These are phyloP conservation scores for Leptinotarsa texana DNA, from an alignment of 1,140 invertebrate genomes.

Conservation along the genomic window DNA sequence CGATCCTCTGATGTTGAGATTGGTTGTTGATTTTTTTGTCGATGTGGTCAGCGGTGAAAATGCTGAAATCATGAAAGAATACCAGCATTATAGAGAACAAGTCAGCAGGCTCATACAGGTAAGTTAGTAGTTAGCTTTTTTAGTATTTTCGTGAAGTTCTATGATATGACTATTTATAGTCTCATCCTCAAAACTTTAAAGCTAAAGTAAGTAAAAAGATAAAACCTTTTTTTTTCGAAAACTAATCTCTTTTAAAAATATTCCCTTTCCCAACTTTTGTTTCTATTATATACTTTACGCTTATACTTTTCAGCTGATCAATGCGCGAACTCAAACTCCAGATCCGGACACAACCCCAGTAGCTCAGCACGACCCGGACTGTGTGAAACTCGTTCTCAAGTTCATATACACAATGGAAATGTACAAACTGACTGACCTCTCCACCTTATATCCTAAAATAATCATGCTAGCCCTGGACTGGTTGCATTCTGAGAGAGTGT, in stretches of 20 bases:
- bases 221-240: no score
- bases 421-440: constrained; percentile 53
- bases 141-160: no score
- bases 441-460: constrained; percentile 54
- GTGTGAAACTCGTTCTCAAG: constrained; percentile 58
- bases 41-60: constrained; percentile 53
- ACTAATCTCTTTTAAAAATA: neutral
- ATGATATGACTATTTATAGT: no score
- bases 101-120: constrained; percentile 39
- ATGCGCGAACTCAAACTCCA: constrained; percentile 1
- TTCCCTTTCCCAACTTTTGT: neutral
- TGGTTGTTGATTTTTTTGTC: constrained; percentile 63
- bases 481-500: constrained; percentile 52
- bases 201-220: no score
- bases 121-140: neutral
- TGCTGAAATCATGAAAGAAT: constrained; percentile 27
- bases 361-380: constrained; percentile 53
- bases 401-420: constrained; percentile 59
- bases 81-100: constrained; percentile 35
- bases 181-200: no score
- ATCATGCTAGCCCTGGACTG: constrained; percentile 57
- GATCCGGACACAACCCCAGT: constrained; percentile 3
- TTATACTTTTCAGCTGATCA: constrained; percentile 3
- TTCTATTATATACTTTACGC: neutral
- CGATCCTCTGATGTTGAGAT: constrained; percentile 58